Evolutionary conservation across 2,797 vertebrate species (phyloP).

Genomic region (Enteromius afrohamiltoni): DNA sequence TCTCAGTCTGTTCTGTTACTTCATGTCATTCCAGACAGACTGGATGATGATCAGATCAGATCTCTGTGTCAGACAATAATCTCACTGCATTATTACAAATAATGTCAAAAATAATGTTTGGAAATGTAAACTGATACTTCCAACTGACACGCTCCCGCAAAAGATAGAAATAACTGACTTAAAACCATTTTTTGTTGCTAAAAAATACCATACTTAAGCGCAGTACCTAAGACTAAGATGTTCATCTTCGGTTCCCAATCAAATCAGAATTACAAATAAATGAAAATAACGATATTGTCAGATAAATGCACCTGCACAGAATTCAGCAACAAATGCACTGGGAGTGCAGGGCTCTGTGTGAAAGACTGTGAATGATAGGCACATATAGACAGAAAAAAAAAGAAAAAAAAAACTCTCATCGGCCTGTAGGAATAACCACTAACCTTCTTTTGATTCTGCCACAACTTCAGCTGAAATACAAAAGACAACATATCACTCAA

Average conservation of each 20-base stretch:
- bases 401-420: neutral
- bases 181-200: no score
- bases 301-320: neutral
- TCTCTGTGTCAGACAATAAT: no score
- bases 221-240: no score
- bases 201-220: no score
- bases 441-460: slow-evolving; percentile 51
- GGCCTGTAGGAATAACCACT: slow-evolving; percentile 28
- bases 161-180: no score
- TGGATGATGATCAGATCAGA: no score
- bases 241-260: neutral
- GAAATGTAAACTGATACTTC: no score
- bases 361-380: neutral
- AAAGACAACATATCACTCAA: neutral
- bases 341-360: slow-evolving; percentile 1
- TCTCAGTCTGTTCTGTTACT: no score
- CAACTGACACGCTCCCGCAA: no score
- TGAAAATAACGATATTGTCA: neutral
- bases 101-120: no score
- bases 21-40: no score
- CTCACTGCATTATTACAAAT: no score
- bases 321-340: neutral
- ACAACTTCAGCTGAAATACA: slow-evolving; percentile 53
- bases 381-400: neutral
- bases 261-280: neutral